These are phyloP conservation scores for Pipistrellus pipistrellus DNA, from an alignment of 2,797 vertebrate genomes.

Conservation along the genomic window DNA sequence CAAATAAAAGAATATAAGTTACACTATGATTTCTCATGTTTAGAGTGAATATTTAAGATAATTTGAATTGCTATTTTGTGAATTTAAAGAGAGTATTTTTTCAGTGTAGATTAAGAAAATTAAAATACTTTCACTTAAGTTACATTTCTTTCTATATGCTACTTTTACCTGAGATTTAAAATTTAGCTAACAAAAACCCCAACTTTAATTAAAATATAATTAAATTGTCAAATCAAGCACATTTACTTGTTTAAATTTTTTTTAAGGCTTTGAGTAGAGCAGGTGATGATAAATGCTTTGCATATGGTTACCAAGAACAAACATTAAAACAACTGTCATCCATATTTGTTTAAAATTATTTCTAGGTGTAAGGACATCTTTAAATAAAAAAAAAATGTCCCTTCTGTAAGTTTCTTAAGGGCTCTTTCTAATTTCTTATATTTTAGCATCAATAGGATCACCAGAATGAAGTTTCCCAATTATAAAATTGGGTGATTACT, in stretches of 20 bases:
- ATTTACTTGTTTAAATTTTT: conserved; percentile 51
- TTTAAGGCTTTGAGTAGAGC: not conserved
- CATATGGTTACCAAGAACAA: conserved; percentile 24
- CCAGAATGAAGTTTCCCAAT: not conserved
- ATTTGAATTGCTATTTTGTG: not conserved
- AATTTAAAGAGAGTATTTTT: not conserved
- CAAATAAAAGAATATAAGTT: conserved; percentile 35
- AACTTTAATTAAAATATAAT: conserved; percentile 73
- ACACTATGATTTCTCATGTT: not conserved
- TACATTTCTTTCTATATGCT: conserved; percentile 70
- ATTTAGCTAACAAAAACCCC: conserved; percentile 39
- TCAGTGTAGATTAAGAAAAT: conserved; percentile 39
- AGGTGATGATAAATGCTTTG: conserved; percentile 51
- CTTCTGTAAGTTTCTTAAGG: conserved; percentile 1
- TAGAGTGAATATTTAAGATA: not conserved
- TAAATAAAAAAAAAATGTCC: not conserved
- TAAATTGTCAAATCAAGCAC: conserved; percentile 76
- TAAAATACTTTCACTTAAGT: conserved; percentile 48
- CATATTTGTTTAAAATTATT: conserved; percentile 18
- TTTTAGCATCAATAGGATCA: not conserved
- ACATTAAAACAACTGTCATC: not conserved
- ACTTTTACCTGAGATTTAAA: conserved; percentile 69
- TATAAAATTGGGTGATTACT: not conserved
- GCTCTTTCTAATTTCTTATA: not conserved
- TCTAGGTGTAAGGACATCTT: not conserved